Percentiles rank a stretch among this genome's conserved stretches.
Conservation (phyloP, 1,140 invertebrate genomes). For the Leptestheria dahalacensis region DNA sequence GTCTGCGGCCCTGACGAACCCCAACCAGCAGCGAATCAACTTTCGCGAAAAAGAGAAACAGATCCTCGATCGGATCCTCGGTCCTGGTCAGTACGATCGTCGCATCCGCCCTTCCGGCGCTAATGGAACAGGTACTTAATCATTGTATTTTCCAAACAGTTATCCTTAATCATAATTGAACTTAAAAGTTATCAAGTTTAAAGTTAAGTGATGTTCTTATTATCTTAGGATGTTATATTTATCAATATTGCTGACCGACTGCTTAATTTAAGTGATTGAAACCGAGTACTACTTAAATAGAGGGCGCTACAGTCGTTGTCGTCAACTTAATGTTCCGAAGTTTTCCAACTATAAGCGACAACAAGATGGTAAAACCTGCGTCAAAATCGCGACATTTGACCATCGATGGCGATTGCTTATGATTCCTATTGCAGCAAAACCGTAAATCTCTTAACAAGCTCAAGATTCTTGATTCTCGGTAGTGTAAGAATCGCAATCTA, state of each 20-base stretch:
- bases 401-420: too few species aligned
- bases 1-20: neutral
- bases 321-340: slow-evolving; percentile 93
- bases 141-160: too few species aligned
- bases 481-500: neutral
- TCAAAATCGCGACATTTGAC: too few species aligned
- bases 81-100: slow-evolving; percentile 76
- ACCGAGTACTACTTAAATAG: neutral
- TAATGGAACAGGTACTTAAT: slow-evolving; percentile 73
- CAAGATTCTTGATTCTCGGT: neutral
- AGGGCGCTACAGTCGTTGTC: slow-evolving; percentile 71
- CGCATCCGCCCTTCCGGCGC: slow-evolving; percentile 79
- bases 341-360: slow-evolving; percentile 94
- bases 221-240: neutral
- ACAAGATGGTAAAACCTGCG: slow-evolving; percentile 89
- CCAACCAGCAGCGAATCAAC: slow-evolving; percentile 34
- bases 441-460: too few species aligned
- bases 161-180: too few species aligned
- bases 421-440: too few species aligned
- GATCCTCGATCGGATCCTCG: slow-evolving; percentile 81
- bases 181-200: neutral
- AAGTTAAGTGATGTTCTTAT: neutral
- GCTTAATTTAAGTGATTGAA: neutral
- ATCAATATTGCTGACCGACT: neutral
- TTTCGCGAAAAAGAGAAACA: slow-evolving; percentile 86